phyloP scores from a whole-genome alignment of 2,888 invertebrate species.

The Erebia epiphron region DNA sequence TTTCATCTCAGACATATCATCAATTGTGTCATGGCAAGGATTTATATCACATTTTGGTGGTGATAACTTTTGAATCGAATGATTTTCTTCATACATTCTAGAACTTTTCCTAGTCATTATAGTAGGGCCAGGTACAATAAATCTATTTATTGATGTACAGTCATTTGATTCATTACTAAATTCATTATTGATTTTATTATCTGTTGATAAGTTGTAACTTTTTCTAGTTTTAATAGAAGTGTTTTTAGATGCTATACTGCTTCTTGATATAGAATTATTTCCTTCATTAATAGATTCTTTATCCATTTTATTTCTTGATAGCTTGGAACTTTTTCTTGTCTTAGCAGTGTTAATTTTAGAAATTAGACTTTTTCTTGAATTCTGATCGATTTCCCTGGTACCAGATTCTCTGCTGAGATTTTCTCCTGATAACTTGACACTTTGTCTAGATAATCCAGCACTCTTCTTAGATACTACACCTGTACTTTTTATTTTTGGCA shows the following conservation, averaged over 20 bases:
- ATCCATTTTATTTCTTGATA: neutral
- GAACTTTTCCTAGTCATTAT: slow-evolving; percentile 1
- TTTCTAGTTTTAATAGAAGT: slow-evolving; percentile 4
- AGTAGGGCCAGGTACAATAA: neutral
- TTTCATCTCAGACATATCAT: slow-evolving; percentile 48
- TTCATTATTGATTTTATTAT: neutral
- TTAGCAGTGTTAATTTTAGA: neutral
- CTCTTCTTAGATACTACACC: slow-evolving; percentile 9
- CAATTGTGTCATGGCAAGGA: slow-evolving; percentile 26
- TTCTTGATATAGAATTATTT: neutral
- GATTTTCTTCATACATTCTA: neutral
- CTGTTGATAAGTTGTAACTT: neutral
- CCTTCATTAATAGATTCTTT: neutral
- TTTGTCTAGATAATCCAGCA: slow-evolving; percentile 1
- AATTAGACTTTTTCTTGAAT: neutral
- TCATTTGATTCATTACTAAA: neutral
- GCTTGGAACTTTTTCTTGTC: neutral
- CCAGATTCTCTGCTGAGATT: slow-evolving; percentile 1
- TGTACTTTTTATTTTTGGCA: neutral
- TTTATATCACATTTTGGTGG: neutral
- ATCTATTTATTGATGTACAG: neutral
- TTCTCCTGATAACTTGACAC: neutral
- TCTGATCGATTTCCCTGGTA: neutral
- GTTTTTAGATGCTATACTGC: slow-evolving; percentile 2
- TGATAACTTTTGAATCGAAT: neutral